Percentiles rank a stretch among this genome's conserved stretches.
phyloP scores from a whole-genome alignment of 30 jellyfish, hydroid and myxozoan genomes.

The Pelagia noctiluca region DNA sequence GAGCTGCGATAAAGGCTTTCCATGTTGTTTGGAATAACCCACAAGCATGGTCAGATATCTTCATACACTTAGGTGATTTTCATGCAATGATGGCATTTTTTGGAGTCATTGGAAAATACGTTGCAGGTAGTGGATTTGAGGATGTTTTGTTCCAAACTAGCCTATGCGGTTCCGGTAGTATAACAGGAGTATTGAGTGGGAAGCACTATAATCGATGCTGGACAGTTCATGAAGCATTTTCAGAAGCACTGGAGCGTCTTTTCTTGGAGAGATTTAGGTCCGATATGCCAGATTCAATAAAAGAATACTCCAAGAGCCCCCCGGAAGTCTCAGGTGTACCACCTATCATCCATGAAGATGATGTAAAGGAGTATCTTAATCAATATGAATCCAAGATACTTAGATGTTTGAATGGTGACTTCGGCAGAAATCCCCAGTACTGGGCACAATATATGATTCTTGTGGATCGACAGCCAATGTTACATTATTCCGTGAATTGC shows the following conservation, averaged over 20 bases:
- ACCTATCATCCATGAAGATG: neutral
- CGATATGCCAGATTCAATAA: neutral
- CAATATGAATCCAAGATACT: neutral
- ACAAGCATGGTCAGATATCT: conserved; percentile 6
- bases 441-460: conserved; percentile 12
- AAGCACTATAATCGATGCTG: conserved; percentile 49
- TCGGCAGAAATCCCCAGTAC: conserved; percentile 50
- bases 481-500: conserved; percentile 14
- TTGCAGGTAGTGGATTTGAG: conserved; percentile 49
- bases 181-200: conserved; percentile 33
- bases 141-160: conserved; percentile 34
- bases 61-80: conserved; percentile 50
- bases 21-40: conserved; percentile 16
- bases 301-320: neutral
- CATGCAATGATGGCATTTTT: conserved; percentile 61
- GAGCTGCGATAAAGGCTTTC: conserved; percentile 1
- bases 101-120: conserved; percentile 24
- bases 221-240: conserved; percentile 39
- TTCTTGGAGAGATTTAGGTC: conserved; percentile 17
- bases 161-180: conserved; percentile 44
- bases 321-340: neutral
- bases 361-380: neutral
- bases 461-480: conserved; percentile 4
- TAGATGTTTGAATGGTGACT: conserved; percentile 14
- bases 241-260: conserved; percentile 49